Percentiles rank a stretch among this genome's conserved stretches.
These are phyloP conservation scores for Harpagifer antarcticus DNA, from an alignment of 2,797 vertebrate species.

Conservation along the genomic window DNA sequence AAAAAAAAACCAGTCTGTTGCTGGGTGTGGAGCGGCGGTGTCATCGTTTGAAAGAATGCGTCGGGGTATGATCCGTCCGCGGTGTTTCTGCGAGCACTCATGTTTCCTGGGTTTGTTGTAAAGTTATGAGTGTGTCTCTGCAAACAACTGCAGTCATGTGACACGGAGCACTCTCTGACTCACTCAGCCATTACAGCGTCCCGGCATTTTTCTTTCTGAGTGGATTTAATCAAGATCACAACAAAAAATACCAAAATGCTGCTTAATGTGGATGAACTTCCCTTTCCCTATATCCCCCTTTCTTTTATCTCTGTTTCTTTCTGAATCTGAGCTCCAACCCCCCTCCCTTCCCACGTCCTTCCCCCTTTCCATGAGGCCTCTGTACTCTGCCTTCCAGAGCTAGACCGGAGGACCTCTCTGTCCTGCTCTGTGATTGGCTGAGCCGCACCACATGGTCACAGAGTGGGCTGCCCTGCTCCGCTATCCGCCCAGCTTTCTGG, in stretches of 20 bases:
- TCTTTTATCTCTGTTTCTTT: constrained; percentile 49
- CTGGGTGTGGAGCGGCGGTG: constrained; percentile 62
- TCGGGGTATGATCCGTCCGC: constrained; percentile 50
- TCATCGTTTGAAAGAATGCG: constrained; percentile 62
- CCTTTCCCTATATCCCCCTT: constrained; percentile 41
- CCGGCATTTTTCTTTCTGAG: constrained; percentile 13
- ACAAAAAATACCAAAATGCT: constrained; percentile 5
- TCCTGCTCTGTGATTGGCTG: constrained; percentile 75
- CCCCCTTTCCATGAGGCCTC: constrained; percentile 77
- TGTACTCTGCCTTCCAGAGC: constrained; percentile 70
- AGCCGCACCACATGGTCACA: constrained; percentile 81
- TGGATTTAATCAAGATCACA: not conserved
- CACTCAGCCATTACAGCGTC: constrained; percentile 36
- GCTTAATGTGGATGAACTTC: constrained; percentile 29
- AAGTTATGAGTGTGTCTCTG: constrained; percentile 66
- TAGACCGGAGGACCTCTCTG: constrained; percentile 67
- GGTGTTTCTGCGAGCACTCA: constrained; percentile 41
- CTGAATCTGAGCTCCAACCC: constrained; percentile 26
- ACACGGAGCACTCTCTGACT: constrained; percentile 58
- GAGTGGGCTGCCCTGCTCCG: constrained; percentile 80
- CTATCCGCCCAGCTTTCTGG: constrained; percentile 79
- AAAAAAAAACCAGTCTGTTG: constrained; percentile 29
- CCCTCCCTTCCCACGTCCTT: constrained; percentile 37
- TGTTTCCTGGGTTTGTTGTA: constrained; percentile 70
- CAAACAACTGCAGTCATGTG: constrained; percentile 77